phyloP scores from a whole-genome alignment of 1,140 invertebrate genomes.

The Drosophila takahashii region DNA sequence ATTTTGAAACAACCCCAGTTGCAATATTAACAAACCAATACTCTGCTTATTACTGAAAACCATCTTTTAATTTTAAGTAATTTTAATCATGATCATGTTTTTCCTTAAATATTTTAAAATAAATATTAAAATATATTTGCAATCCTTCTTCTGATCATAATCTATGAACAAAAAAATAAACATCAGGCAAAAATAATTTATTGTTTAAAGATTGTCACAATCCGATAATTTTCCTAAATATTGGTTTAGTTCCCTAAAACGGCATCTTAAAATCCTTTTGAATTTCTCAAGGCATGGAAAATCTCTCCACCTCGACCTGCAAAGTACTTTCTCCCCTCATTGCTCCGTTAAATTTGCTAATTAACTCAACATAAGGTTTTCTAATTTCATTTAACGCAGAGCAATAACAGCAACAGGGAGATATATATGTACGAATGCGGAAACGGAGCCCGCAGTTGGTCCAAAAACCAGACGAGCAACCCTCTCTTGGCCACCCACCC shows the following conservation, averaged over 20 bases:
- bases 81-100: too few relatives aligned
- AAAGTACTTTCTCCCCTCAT: conserved; percentile 4
- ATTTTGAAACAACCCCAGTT: too few relatives aligned
- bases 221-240: too few relatives aligned
- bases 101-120: too few relatives aligned
- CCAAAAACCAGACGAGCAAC: conserved; percentile 14
- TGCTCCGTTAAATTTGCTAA: conserved; percentile 68
- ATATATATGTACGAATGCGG: neutral
- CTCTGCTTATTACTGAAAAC: too few relatives aligned
- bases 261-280: neutral
- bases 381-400: conserved; percentile 81
- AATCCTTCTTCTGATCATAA: too few relatives aligned
- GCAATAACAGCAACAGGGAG: conserved; percentile 19
- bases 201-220: too few relatives aligned
- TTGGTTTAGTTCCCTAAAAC: neutral
- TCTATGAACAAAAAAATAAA: too few relatives aligned
- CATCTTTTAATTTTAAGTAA: too few relatives aligned
- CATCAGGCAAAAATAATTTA: too few relatives aligned
- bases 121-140: too few relatives aligned
- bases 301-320: neutral
- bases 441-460: conserved; percentile 12
- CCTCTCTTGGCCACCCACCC: conserved; percentile 17
- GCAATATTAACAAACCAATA: too few relatives aligned
- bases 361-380: conserved; percentile 82
- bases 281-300: neutral